These are phyloP conservation scores for Campylorhamphus procurvoides DNA, from an alignment of 2,113 vertebrate genomes.

Conservation along the genomic window DNA sequence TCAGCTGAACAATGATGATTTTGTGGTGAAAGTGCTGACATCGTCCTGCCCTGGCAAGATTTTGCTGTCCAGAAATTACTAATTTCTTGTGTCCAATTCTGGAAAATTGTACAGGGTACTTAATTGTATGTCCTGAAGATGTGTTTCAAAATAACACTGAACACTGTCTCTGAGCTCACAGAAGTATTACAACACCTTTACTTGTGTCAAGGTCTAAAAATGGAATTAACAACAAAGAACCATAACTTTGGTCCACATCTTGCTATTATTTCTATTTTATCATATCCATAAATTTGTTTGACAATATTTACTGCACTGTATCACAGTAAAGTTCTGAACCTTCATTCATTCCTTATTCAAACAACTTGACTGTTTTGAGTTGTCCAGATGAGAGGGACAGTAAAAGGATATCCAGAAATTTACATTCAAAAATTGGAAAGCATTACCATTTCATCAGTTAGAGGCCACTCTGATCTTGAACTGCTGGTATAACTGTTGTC, in stretches of 20 bases:
- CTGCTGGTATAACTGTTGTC: background rate
- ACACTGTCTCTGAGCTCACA: background rate
- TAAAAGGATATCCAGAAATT: background rate
- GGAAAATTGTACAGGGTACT: background rate
- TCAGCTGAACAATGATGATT: background rate
- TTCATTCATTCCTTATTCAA: background rate
- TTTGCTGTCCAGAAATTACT: constrained; percentile 5
- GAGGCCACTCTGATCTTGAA: background rate
- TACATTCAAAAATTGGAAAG: background rate
- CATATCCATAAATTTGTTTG: background rate
- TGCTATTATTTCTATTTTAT: background rate
- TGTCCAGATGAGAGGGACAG: background rate
- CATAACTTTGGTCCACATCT: background rate
- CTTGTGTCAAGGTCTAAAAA: background rate
- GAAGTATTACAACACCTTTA: background rate
- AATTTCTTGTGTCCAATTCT: background rate
- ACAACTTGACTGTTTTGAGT: background rate
- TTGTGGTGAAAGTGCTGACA: background rate
- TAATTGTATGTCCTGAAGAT: background rate
- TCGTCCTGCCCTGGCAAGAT: background rate
- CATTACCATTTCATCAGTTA: background rate
- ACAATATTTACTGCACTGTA: background rate
- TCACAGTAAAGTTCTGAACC: background rate
- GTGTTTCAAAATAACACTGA: background rate
- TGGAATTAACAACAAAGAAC: background rate